These are phyloP conservation scores for Saguinus midas DNA, from an alignment of 2,113 vertebrate genomes.

Conservation along the genomic window DNA sequence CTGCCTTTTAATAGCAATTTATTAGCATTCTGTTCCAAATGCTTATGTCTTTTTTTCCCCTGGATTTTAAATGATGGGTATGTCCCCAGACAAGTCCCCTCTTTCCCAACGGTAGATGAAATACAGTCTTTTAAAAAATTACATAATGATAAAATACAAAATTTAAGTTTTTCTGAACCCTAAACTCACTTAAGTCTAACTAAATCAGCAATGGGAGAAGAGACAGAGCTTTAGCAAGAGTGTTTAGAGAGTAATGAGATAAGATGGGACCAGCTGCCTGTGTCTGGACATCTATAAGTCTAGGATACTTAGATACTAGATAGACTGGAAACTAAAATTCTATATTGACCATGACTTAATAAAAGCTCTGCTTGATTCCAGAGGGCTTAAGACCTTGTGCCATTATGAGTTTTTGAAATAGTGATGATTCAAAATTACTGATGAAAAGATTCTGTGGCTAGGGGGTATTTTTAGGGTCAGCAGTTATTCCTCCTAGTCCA, in stretches of 20 bases:
- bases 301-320: neutral
- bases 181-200: neutral
- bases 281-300: neutral
- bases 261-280: neutral
- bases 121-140: neutral
- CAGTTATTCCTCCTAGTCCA: neutral
- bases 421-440: slow-evolving; percentile 12
- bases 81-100: neutral
- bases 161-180: slow-evolving; percentile 17
- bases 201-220: slow-evolving; percentile 1
- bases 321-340: neutral
- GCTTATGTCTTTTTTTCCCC: neutral
- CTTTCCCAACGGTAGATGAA: slow-evolving; percentile 9
- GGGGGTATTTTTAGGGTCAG: neutral
- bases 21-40: slow-evolving; percentile 12
- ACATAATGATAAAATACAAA: neutral
- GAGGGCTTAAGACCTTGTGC: neutral
- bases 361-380: neutral
- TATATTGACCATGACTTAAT: neutral
- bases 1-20: slow-evolving; percentile 19
- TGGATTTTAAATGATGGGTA: neutral
- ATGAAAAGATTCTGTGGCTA: neutral
- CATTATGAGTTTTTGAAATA: slow-evolving; percentile 12
- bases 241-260: neutral
- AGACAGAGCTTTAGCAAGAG: neutral